Conservation (phyloP, 2,113 vertebrate genomes). For the Sarotherodon lohbergeri region DNA sequence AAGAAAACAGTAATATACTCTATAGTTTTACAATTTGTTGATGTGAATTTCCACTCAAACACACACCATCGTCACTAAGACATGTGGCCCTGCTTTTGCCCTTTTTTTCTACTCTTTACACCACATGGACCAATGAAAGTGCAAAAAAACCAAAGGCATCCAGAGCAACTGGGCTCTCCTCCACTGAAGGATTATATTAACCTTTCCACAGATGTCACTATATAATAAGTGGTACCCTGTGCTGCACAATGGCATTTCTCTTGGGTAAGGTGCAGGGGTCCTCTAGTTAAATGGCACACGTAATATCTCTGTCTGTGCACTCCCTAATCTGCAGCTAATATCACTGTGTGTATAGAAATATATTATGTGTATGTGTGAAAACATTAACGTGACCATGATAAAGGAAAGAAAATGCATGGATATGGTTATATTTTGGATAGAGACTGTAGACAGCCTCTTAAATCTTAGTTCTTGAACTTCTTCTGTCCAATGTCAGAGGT, state of each 20-base stretch:
- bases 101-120: background rate
- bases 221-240: slow-evolving; percentile 53
- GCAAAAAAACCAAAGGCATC: background rate
- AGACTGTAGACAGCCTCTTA: background rate
- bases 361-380: background rate
- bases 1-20: background rate
- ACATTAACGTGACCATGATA: background rate
- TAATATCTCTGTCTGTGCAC: slow-evolving; percentile 53
- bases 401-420: background rate
- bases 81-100: background rate
- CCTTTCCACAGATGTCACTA: slow-evolving; percentile 67
- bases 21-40: background rate
- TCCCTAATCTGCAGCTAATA: slow-evolving; percentile 39
- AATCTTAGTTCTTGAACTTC: background rate
- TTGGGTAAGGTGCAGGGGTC: slow-evolving; percentile 55
- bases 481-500: background rate
- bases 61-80: background rate
- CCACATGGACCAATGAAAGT: background rate
- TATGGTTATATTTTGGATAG: background rate
- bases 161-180: background rate
- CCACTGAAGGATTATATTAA: slow-evolving; percentile 67
- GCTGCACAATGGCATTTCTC: slow-evolving; percentile 65
- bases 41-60: background rate
- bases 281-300: slow-evolving; percentile 68
- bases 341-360: background rate